Conservation (phyloP, 2,888 invertebrate genomes). For the Cyrtodaria siliqua region DNA sequence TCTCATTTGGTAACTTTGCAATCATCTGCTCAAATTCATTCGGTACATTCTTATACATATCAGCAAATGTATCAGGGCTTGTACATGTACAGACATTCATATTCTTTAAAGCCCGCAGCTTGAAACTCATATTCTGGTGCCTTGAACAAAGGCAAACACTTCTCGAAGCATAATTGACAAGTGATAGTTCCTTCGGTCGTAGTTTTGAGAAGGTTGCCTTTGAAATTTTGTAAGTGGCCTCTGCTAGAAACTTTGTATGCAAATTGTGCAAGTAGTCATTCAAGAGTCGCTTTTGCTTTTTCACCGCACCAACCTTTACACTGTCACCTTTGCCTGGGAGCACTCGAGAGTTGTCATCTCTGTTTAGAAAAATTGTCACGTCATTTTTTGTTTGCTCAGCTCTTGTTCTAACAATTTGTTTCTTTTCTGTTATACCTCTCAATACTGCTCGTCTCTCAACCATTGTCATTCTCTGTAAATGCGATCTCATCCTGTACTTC, state of each 20-base stretch:
- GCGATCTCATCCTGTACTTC: conserved; percentile 26
- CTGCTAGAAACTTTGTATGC: conserved; percentile 43
- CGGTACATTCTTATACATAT: conserved; percentile 7
- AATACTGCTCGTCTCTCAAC: background rate
- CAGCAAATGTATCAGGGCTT: conserved; percentile 48
- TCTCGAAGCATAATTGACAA: conserved; percentile 39
- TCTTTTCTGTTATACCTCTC: background rate
- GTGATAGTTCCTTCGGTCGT: conserved; percentile 21
- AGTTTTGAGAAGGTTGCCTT: conserved; percentile 29
- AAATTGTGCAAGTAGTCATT: conserved; percentile 51
- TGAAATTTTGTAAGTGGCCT: conserved; percentile 28
- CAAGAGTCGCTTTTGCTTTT: conserved; percentile 43
- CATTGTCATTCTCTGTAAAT: conserved; percentile 2
- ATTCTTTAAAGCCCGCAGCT: conserved; percentile 29
- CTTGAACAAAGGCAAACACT: conserved; percentile 41
- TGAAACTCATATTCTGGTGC: conserved; percentile 48
- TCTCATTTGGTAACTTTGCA: too few species aligned
- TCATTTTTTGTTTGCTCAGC: conserved; percentile 7
- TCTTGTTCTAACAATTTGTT: background rate
- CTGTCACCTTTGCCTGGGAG: conserved; percentile 45
- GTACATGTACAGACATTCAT: conserved; percentile 4
- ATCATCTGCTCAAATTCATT: too few species aligned
- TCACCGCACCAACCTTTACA: conserved; percentile 36
- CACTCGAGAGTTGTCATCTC: conserved; percentile 45
- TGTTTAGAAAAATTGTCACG: conserved; percentile 32